Conservation (phyloP, 2,797 vertebrate species). For the Cyprinodon diabolis region DNA sequence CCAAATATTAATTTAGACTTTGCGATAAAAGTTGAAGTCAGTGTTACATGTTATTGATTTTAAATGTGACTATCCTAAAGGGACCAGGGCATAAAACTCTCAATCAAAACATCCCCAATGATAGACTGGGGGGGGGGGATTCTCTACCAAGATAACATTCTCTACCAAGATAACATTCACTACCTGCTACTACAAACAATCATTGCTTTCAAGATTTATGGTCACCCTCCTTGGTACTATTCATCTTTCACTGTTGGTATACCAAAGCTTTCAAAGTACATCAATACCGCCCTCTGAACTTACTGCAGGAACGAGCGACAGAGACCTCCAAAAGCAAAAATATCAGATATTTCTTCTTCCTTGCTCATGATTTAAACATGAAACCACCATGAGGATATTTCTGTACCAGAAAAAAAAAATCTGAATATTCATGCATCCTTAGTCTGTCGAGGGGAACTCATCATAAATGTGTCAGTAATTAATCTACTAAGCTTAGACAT, state of each 20-base stretch:
- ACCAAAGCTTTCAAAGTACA: constrained; percentile 26
- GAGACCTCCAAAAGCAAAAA: constrained; percentile 23
- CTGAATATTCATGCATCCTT: constrained; percentile 57
- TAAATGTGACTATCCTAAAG: background rate
- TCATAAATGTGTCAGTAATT: constrained; percentile 64
- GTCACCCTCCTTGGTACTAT: background rate
- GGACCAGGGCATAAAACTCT: background rate
- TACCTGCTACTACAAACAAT: constrained; percentile 6
- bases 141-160: constrained; percentile 1
- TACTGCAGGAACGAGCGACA: background rate
- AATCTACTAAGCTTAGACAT: constrained; percentile 63
- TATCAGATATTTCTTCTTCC: constrained; percentile 20
- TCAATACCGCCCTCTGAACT: constrained; percentile 35
- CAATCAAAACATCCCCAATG: constrained; percentile 1
- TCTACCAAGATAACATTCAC: constrained; percentile 16
- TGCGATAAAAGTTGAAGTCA: no score
- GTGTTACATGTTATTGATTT: background rate
- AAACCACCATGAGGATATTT: constrained; percentile 43
- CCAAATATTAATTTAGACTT: no score
- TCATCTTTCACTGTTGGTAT: constrained; percentile 4
- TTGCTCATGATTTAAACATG: constrained; percentile 64
- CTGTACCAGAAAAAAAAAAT: constrained; percentile 27
- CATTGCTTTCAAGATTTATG: constrained; percentile 29
- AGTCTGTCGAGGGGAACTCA: constrained; percentile 36
- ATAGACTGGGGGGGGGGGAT: constrained; percentile 1